Conservation (phyloP, 1,140 invertebrate genomes). For the Trachymyrmex septentrionalis region DNA sequence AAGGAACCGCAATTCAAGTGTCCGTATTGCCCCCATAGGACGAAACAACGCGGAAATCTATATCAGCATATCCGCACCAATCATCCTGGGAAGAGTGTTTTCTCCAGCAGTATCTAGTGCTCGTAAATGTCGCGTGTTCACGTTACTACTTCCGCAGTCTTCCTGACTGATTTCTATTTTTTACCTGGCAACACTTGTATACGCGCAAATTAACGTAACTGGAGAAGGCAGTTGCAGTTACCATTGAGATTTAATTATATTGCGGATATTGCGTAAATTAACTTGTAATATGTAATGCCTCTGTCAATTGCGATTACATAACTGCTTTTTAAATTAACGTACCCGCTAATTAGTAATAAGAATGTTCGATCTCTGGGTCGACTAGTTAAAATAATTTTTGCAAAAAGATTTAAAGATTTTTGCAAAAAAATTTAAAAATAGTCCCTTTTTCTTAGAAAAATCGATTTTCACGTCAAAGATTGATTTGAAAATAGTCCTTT, state of each 20-base stretch:
- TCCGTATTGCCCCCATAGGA: slow-evolving; percentile 87
- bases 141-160: neutral
- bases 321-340: neutral
- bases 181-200: neutral
- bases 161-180: slow-evolving; percentile 16
- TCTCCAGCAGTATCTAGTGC: slow-evolving; percentile 77
- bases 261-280: neutral
- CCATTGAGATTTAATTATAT: slow-evolving; percentile 16
- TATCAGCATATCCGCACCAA: slow-evolving; percentile 86
- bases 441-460: no score
- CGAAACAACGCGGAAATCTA: slow-evolving; percentile 87
- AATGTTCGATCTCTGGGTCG: no score
- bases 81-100: slow-evolving; percentile 83
- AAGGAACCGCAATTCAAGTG: slow-evolving; percentile 89
- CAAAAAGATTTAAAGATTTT: no score
- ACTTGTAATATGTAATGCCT: neutral
- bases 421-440: no score
- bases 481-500: no score
- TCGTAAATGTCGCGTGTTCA: neutral
- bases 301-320: neutral
- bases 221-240: neutral
- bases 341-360: neutral
- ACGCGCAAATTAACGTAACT: neutral
- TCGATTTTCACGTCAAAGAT: no score
- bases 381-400: no score